Percentiles rank a stretch among this genome's conserved stretches.
Conservation (phyloP, 2,797 vertebrate genomes). For the Enteromius afrohamiltoni region DNA sequence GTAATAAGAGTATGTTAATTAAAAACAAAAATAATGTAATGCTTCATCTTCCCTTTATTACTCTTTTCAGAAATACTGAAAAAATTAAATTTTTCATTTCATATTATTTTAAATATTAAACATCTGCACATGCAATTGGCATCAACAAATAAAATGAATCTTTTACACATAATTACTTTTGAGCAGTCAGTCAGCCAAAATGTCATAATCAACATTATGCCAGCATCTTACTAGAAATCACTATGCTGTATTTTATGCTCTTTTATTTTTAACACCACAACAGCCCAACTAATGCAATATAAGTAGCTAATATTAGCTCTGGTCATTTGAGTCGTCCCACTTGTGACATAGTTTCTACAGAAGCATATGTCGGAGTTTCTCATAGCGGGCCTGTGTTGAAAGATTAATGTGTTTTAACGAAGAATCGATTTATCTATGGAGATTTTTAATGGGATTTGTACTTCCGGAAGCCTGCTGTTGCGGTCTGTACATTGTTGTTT, state of each 20-base stretch:
- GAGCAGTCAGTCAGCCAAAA: background rate
- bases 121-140: background rate
- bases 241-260: background rate
- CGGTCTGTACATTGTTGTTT: conserved; percentile 1
- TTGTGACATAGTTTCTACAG: background rate
- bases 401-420: background rate
- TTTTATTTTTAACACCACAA: background rate
- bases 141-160: background rate
- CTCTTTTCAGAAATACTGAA: background rate
- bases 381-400: background rate
- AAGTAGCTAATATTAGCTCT: background rate
- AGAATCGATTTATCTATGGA: background rate
- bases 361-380: background rate
- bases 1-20: background rate
- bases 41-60: background rate
- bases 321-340: background rate
- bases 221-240: background rate
- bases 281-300: background rate
- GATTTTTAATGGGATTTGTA: conserved; percentile 7
- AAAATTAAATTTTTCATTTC: background rate
- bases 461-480: background rate
- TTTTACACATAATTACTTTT: background rate
- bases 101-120: background rate
- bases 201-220: background rate
- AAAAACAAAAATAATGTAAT: background rate